Percentiles rank a stretch among this genome's conserved stretches.
phyloP scores from a whole-genome alignment of 2,888 invertebrate genomes.

The Drosophila prolongata region DNA sequence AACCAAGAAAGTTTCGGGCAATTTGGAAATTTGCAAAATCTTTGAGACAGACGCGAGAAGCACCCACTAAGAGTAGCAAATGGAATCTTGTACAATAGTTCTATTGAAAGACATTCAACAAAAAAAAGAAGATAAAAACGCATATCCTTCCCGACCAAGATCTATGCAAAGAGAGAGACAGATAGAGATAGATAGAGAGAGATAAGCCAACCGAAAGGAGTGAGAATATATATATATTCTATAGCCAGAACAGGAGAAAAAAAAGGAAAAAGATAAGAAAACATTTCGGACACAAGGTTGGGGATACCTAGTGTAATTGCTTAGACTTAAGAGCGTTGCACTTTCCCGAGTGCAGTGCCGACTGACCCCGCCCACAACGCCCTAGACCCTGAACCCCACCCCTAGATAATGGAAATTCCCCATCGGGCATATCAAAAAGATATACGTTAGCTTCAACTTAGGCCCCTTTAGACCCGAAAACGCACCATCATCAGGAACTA shows the following conservation, averaged over 20 bases:
- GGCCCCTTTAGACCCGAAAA: slow-evolving; percentile 20
- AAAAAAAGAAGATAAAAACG: background rate
- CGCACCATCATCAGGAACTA: slow-evolving; percentile 17
- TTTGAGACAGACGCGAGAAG: slow-evolving; percentile 64
- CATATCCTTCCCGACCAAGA: slow-evolving; percentile 45
- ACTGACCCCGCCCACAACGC: slow-evolving; percentile 47
- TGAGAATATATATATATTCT: slow-evolving; percentile 22
- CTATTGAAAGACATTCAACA: slow-evolving; percentile 65
- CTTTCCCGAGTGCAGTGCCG: slow-evolving; percentile 74
- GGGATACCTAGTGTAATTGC: slow-evolving; percentile 84
- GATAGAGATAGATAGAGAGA: slow-evolving; percentile 49
- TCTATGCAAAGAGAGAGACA: slow-evolving; percentile 79
- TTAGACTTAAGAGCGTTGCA: slow-evolving; percentile 73
- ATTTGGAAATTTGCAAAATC: slow-evolving; percentile 78
- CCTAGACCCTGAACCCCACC: slow-evolving; percentile 16
- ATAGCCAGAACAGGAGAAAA: slow-evolving; percentile 26
- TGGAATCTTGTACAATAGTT: slow-evolving; percentile 81
- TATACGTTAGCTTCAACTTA: slow-evolving; percentile 15
- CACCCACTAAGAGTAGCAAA: slow-evolving; percentile 72
- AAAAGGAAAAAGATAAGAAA: slow-evolving; percentile 14
- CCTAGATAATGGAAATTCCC: slow-evolving; percentile 37
- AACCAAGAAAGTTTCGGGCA: slow-evolving; percentile 42
- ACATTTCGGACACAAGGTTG: slow-evolving; percentile 71
- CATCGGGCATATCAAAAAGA: slow-evolving; percentile 21
- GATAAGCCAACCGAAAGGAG: slow-evolving; percentile 15